Base-by-base conservation (phyloP, 1,140 invertebrate species). In the Saxidomus purpurata region DNA sequence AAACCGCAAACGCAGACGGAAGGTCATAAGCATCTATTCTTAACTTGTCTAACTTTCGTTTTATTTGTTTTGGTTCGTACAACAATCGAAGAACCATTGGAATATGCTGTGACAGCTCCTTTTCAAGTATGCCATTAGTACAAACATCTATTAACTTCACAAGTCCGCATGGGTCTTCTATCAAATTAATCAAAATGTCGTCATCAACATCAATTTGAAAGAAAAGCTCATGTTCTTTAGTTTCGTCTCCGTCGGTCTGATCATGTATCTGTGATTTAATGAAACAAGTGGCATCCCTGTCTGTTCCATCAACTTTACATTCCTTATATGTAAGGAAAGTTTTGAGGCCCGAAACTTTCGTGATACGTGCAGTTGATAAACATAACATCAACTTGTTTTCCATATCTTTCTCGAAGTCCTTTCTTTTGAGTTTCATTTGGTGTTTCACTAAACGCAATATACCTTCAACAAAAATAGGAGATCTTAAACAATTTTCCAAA, bases 301-400 rank as follows among this genome's bases (percentile, higher is more conserved):
- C 38, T 34, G 82, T 49, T 4, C 25, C 43, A 22, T 69, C 38
- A 22, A 71, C 28, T 76, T 17, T 49, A 4, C 38, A 31, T 11
- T 63, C 82, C 19, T 85, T 74, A 34, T 49, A 74, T 74, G 19
- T 36, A 25, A 85, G 63, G 19, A 36, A 28, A 25, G 82, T 85
- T 34, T 85, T 52, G 3, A 85, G 31, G 25, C 82, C 82, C 0
- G 69, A 49, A 19, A 85, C 67, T 76, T 69, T 63, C 6, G 40
- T 69, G 2, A 71, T 38, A 3, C 11, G 19, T 11, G 55, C 49
- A 74, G 55, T 85, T 17, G 38, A 22, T 43, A 85, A n/a, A 6
- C 28, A 13, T 22, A 28, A 25, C 38, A 85, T 38, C 8, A 85
- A 40, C 0, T 55, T 47, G 17, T 55, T 36, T 85, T 49, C 82